phyloP scores from a whole-genome alignment of 2,888 invertebrate genomes.

The Teleogryllus oceanicus region DNA sequence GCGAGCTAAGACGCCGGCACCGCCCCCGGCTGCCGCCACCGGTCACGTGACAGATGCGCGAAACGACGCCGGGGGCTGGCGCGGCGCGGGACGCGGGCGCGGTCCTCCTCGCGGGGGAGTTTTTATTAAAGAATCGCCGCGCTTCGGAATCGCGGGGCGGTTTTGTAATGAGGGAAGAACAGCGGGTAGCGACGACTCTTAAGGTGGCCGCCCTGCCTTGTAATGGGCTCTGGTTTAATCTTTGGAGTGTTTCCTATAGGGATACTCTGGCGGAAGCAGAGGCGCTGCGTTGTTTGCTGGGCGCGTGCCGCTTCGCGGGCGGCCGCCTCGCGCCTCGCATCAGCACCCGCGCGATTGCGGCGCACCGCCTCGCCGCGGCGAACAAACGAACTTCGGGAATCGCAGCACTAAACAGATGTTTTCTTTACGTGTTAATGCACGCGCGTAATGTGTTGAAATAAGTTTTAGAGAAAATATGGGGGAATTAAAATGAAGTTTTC shows the following conservation, averaged over 20 bases:
- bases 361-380: too few species aligned
- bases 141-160: background rate
- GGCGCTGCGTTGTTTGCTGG: background rate
- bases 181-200: background rate
- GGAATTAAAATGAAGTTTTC: too few species aligned
- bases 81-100: background rate
- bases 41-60: slow-evolving; percentile 3
- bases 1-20: background rate
- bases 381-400: too few species aligned
- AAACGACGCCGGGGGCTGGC: background rate
- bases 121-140: slow-evolving; percentile 5
- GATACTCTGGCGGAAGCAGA: background rate
- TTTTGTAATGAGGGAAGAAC: background rate
- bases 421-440: too few species aligned
- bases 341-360: too few species aligned
- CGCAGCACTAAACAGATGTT: too few species aligned
- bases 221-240: slow-evolving; percentile 10
- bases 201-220: slow-evolving; percentile 6
- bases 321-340: too few species aligned
- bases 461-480: too few species aligned
- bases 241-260: background rate
- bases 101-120: background rate
- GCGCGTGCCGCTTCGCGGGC: too few species aligned
- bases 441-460: too few species aligned
- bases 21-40: background rate